Percentiles rank a stretch among this genome's conserved stretches.
Conservation (phyloP, 2,113 vertebrate species). For the Scolopax mira region DNA sequence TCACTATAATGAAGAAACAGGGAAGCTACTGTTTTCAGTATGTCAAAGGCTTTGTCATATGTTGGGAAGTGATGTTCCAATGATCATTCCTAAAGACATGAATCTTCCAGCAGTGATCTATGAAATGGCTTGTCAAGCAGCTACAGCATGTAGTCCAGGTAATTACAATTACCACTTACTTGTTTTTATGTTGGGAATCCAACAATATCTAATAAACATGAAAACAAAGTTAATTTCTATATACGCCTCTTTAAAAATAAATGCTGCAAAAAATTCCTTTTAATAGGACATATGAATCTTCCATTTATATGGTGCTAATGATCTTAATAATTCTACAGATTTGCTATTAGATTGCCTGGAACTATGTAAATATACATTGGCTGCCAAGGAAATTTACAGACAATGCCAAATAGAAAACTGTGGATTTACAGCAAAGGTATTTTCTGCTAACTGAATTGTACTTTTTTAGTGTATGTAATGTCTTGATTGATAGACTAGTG, state of each 20-base stretch:
- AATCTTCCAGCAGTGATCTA: slow-evolving; percentile 86
- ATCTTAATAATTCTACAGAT: slow-evolving; percentile 74
- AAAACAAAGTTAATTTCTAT: not conserved
- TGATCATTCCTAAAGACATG: slow-evolving; percentile 76
- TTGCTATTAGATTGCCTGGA: slow-evolving; percentile 89
- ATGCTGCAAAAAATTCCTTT: not conserved
- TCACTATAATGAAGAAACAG: slow-evolving; percentile 78
- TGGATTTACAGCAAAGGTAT: slow-evolving; percentile 86
- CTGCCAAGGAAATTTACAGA: slow-evolving; percentile 86
- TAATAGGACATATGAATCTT: not conserved
- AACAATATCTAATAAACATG: not conserved
- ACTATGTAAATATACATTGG: slow-evolving; percentile 88
- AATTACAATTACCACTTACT: not conserved
- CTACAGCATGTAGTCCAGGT: slow-evolving; percentile 88
- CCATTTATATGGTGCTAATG: not conserved
- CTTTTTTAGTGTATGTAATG: not conserved
- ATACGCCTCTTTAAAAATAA: not conserved
- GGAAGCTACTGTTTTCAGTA: slow-evolving; percentile 80
- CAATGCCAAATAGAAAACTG: slow-evolving; percentile 94
- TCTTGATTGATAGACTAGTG: not conserved
- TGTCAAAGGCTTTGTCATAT: slow-evolving; percentile 88
- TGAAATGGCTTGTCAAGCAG: slow-evolving; percentile 85
- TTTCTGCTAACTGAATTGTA: not conserved
- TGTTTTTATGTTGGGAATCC: not conserved
- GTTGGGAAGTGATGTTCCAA: slow-evolving; percentile 82